These are phyloP conservation scores for Lepidotrigona ventralis DNA, from an alignment of 1,140 invertebrate genomes.

Conservation along the genomic window DNA sequence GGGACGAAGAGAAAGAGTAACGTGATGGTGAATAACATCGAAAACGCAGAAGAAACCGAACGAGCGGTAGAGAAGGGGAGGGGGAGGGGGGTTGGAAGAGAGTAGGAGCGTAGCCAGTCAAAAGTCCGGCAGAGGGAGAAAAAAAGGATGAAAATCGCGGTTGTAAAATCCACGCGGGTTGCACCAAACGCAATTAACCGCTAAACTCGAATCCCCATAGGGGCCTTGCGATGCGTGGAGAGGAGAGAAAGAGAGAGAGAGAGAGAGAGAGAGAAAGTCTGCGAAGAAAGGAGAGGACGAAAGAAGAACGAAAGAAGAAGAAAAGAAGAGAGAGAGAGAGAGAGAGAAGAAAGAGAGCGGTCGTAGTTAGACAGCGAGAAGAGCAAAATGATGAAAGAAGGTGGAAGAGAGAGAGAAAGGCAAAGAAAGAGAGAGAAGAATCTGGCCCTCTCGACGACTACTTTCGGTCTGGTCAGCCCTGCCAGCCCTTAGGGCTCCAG, in stretches of 20 bases:
- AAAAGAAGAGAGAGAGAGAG: conserved; percentile 51
- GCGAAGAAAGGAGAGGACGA: conserved; percentile 40
- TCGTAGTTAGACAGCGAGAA: background rate
- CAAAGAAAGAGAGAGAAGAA: conserved; percentile 56
- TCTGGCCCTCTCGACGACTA: conserved; percentile 66
- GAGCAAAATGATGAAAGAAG: conserved; percentile 39
- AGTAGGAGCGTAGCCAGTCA: conserved; percentile 55
- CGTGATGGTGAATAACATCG: conserved; percentile 8
- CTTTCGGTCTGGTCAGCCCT: conserved; percentile 77
- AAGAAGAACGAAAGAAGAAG: conserved; percentile 52
- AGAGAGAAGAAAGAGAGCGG: conserved; percentile 48
- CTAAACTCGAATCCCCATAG: conserved; percentile 75
- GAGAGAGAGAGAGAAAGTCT: conserved; percentile 17
- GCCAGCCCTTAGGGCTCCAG: conserved; percentile 80
- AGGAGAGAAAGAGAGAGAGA: conserved; percentile 32
- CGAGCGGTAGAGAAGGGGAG: conserved; percentile 46
- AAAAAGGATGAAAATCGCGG: conserved; percentile 77
- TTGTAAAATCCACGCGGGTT: conserved; percentile 77
- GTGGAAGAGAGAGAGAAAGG: conserved; percentile 35
- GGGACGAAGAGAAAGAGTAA: background rate
- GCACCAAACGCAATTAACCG: conserved; percentile 79
- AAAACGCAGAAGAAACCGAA: conserved; percentile 39
- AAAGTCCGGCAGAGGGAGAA: conserved; percentile 61
- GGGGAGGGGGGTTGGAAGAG: conserved; percentile 45
- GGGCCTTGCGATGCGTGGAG: conserved; percentile 64